Conservation (phyloP, 2,113 vertebrate genomes). For the Siniperca chuatsi region DNA sequence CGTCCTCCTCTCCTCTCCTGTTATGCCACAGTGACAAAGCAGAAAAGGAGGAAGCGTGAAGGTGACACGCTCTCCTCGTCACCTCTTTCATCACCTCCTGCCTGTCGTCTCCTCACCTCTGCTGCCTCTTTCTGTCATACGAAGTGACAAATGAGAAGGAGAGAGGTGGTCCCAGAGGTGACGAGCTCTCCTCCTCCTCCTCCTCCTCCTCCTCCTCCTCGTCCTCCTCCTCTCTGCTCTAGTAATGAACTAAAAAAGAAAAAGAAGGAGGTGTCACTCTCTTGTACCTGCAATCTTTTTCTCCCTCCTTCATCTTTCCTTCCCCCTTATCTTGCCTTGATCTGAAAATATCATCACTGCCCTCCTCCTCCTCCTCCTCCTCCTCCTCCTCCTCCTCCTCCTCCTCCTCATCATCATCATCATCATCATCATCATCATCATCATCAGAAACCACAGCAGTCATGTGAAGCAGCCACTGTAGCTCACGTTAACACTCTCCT, state of each 20-base stretch:
- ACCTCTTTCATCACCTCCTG: slow-evolving; percentile 44
- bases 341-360: not conserved
- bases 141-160: slow-evolving; percentile 31
- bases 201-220: slow-evolving; percentile 4
- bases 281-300: not conserved
- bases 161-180: slow-evolving; percentile 26
- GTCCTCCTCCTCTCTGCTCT: not conserved
- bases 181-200: not conserved
- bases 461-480: not conserved
- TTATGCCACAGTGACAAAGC: slow-evolving; percentile 26
- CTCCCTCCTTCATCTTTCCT: not conserved
- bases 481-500: not conserved
- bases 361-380: not conserved
- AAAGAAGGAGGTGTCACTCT: not conserved
- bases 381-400: too few species aligned
- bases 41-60: slow-evolving; percentile 26
- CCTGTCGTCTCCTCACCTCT: slow-evolving; percentile 31
- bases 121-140: slow-evolving; percentile 33
- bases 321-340: not conserved
- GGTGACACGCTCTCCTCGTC: slow-evolving; percentile 32
- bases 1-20: not conserved
- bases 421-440: not conserved
- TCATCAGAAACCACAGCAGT: not conserved
- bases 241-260: not conserved
- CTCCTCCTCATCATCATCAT: not conserved